phyloP scores from a whole-genome alignment of 2,797 vertebrate species.

The Gephyroberyx darwinii region DNA sequence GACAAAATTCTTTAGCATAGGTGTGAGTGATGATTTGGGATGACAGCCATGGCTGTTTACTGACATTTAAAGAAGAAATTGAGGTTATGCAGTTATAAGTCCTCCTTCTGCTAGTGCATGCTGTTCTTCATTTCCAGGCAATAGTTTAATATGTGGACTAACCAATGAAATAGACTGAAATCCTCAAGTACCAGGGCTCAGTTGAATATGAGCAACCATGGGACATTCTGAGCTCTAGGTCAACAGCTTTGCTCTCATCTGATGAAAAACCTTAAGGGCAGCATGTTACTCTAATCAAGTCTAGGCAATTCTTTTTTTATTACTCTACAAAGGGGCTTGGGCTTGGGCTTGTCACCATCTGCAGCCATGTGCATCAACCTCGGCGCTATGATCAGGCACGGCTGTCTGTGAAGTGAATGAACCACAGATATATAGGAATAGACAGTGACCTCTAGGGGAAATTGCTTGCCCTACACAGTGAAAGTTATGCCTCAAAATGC shows the following conservation, averaged over 20 bases:
- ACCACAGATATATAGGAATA: neutral
- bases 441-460: constrained; percentile 46
- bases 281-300: neutral
- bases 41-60: constrained; percentile 2
- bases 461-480: neutral
- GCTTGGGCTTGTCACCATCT: no score
- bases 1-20: neutral
- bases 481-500: neutral
- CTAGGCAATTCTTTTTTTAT: no score
- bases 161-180: no score
- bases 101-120: neutral
- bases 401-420: neutral
- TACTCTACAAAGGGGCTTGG: no score
- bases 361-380: no score
- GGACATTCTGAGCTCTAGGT: neutral
- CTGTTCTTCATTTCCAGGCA: no score
- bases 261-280: neutral
- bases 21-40: constrained; percentile 3
- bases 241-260: constrained; percentile 1
- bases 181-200: no score
- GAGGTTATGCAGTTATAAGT: neutral
- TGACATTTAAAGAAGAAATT: constrained; percentile 31
- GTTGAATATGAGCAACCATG: no score
- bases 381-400: neutral
- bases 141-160: no score